Conservation (phyloP, 2,888 invertebrate species). For the Andrena flavipes region DNA sequence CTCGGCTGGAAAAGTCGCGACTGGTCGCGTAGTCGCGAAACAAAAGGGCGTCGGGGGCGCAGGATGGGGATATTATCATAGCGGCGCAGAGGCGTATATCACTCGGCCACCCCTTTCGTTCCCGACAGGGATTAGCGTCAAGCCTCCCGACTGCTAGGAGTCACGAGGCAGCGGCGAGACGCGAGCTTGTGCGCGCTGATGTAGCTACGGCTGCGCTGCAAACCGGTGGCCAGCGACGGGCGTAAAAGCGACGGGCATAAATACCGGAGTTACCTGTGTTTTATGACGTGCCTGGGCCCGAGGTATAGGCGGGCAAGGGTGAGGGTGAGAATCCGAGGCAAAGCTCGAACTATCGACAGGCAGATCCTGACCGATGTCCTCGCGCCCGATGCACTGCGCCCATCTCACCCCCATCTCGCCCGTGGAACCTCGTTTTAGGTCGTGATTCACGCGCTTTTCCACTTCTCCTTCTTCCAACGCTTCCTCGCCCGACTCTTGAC, state of each 20-base stretch:
- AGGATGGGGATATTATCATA: constrained; percentile 82
- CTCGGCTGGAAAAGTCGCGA: constrained; percentile 16
- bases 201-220: constrained; percentile 51
- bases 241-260: constrained; percentile 82
- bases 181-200: constrained; percentile 49
- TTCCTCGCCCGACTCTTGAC: constrained; percentile 6
- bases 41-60: constrained; percentile 54
- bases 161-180: constrained; percentile 70
- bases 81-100: constrained; percentile 82
- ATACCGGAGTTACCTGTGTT: constrained; percentile 84
- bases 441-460: constrained; percentile 48
- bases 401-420: background rate
- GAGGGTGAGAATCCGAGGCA: constrained; percentile 75
- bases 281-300: constrained; percentile 78
- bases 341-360: constrained; percentile 80
- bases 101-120: constrained; percentile 80
- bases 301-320: constrained; percentile 62
- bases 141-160: constrained; percentile 73
- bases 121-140: constrained; percentile 84
- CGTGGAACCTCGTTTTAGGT: constrained; percentile 22
- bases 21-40: constrained; percentile 41
- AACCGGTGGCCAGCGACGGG: constrained; percentile 68
- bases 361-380: constrained; percentile 83
- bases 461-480: background rate
- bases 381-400: constrained; percentile 63